Evolutionary conservation across 2,888 invertebrate species (phyloP).

Genomic region (Mimachlamys varia): DNA sequence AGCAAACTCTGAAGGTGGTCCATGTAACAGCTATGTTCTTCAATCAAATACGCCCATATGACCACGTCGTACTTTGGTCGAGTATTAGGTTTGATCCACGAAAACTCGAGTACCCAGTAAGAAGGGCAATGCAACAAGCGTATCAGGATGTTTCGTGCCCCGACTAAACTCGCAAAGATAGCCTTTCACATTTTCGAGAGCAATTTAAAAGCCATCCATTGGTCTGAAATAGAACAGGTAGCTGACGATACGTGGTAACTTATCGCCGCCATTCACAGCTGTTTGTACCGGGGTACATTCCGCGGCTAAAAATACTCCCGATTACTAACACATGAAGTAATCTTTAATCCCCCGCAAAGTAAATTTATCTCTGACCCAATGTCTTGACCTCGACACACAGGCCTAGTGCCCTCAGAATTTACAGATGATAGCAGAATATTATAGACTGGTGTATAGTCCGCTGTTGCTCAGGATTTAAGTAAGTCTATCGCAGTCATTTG

Average conservation of each 20-base stretch:
- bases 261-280: neutral
- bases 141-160: neutral
- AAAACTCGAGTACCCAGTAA: neutral
- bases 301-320: neutral
- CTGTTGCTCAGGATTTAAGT: too few relatives aligned
- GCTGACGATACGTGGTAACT: neutral
- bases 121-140: neutral
- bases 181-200: neutral
- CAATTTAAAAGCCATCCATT: neutral
- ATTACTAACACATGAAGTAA: neutral
- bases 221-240: neutral
- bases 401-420: neutral
- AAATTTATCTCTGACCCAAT: neutral
- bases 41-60: neutral
- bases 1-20: neutral
- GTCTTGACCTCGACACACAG: neutral
- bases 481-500: too few relatives aligned
- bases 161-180: neutral
- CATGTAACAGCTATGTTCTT: neutral
- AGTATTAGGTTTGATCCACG: neutral
- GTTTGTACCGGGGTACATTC: neutral
- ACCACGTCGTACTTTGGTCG: neutral
- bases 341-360: neutral
- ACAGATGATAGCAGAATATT: too few relatives aligned
- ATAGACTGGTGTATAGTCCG: too few relatives aligned